Conservation (phyloP, 2,797 vertebrate species). For the Hirundo rustica region DNA sequence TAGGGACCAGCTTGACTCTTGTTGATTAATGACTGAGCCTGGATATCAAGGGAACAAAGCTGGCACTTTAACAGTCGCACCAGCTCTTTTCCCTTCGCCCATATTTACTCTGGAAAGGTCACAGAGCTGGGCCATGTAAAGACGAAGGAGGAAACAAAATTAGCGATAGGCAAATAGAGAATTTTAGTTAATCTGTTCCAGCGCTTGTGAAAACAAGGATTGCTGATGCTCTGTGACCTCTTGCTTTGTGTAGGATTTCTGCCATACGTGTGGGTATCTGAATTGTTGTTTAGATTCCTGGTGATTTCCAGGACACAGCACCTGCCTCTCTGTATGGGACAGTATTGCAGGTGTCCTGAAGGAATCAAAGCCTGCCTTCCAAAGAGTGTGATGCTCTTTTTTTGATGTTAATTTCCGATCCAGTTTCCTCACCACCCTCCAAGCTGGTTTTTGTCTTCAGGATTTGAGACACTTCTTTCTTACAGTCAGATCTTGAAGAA, state of each 20-base stretch:
- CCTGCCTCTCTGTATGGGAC: neutral
- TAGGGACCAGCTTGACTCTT: slow-evolving; percentile 10
- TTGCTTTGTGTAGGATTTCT: neutral
- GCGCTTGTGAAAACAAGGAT: neutral
- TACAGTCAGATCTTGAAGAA: neutral
- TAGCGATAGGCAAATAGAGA: neutral
- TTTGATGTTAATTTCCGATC: neutral
- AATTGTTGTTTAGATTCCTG: neutral
- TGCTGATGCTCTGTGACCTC: neutral
- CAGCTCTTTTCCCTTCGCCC: neutral
- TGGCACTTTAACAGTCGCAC: neutral
- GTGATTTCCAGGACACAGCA: neutral
- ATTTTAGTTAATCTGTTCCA: neutral
- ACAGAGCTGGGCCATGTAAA: neutral
- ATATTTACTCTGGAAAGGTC: neutral
- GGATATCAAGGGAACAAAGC: slow-evolving; percentile 10
- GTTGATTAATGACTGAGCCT: slow-evolving; percentile 30
- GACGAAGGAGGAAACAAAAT: neutral
- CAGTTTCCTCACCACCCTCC: neutral
- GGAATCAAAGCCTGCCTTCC: neutral
- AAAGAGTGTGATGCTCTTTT: neutral
- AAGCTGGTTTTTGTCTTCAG: neutral
- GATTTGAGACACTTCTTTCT: neutral
- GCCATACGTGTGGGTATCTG: fast-evolving
- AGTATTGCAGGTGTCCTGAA: neutral